Conservation (phyloP, 2,797 vertebrate genomes). For the Hoplostethus atlanticus region DNA sequence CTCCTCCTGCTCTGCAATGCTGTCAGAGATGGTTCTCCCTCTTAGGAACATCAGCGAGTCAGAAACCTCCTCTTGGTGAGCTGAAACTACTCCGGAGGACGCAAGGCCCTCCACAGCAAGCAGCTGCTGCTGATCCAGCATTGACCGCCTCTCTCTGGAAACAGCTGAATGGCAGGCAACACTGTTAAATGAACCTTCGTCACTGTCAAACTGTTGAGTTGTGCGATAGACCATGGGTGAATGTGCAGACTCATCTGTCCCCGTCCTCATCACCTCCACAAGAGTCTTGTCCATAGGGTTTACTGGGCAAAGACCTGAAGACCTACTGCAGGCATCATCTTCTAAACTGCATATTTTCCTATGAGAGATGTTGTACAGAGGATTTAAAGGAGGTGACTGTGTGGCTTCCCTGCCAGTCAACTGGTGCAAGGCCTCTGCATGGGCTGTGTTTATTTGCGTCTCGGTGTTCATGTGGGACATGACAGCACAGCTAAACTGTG, state of each 20-base stretch:
- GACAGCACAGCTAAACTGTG: conserved; percentile 29
- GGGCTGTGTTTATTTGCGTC: not conserved
- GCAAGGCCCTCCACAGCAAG: not conserved
- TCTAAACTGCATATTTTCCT: conserved; percentile 74
- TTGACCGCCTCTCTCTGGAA: not conserved
- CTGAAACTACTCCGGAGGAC: not conserved
- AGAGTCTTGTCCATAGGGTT: conserved; percentile 28
- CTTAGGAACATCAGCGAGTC: conserved; percentile 26
- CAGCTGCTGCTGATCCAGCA: conserved; percentile 16
- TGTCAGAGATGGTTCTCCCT: conserved; percentile 35
- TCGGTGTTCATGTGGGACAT: conserved; percentile 9
- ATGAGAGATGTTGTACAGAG: conserved; percentile 50
- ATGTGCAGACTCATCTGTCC: conserved; percentile 45
- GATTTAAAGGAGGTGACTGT: conserved; percentile 25
- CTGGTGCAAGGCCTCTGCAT: not conserved
- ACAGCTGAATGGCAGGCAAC: conserved; percentile 10
- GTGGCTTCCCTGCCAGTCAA: conserved; percentile 1
- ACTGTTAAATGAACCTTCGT: conserved; percentile 35
- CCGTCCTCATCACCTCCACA: conserved; percentile 46
- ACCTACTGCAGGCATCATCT: conserved; percentile 63
- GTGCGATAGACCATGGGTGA: conserved; percentile 36
- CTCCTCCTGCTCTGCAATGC: conserved; percentile 71
- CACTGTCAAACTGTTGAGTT: conserved; percentile 38
- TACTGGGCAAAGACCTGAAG: conserved; percentile 59
- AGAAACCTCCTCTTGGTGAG: conserved; percentile 18